phyloP scores from a whole-genome alignment of 2,113 vertebrate species.

The Triplophysa siluroides region DNA sequence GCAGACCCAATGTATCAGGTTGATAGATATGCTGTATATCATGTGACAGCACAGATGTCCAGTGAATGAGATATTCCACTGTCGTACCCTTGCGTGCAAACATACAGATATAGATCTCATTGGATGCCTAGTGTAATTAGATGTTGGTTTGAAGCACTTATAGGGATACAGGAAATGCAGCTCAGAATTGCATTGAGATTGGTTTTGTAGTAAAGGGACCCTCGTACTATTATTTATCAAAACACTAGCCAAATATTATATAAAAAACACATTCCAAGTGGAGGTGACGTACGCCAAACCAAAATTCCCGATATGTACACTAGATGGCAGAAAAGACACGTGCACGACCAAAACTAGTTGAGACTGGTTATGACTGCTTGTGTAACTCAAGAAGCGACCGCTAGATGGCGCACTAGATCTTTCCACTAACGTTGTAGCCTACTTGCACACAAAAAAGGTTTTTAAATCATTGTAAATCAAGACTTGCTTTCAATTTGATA shows the following conservation, averaged over 20 bases:
- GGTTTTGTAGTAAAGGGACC: no score
- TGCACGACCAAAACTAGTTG: slow-evolving; percentile 18
- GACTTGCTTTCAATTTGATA: not conserved
- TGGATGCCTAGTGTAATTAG: not conserved
- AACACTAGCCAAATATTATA: not conserved
- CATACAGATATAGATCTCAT: slow-evolving; percentile 14
- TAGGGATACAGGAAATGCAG: slow-evolving; percentile 12
- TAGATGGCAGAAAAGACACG: slow-evolving; percentile 44
- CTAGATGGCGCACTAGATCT: slow-evolving; percentile 48
- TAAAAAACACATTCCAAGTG: not conserved
- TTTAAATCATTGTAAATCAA: not conserved
- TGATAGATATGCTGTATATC: not conserved
- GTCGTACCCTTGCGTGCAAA: not conserved
- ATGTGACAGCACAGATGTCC: not conserved
- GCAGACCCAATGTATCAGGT: not conserved
- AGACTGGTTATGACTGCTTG: slow-evolving; percentile 17
- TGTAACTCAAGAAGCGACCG: not conserved
- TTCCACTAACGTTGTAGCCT: not conserved
- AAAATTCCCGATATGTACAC: slow-evolving; percentile 1
- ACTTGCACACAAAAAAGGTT: not conserved
- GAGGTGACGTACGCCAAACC: not conserved
- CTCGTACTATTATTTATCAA: not conserved
- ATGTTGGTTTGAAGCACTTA: slow-evolving; percentile 1
- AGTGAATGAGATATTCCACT: not conserved
- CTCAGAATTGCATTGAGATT: not conserved